Base-by-base conservation (phyloP, 2,888 invertebrate species). In the Mayetiola destructor region DNA sequence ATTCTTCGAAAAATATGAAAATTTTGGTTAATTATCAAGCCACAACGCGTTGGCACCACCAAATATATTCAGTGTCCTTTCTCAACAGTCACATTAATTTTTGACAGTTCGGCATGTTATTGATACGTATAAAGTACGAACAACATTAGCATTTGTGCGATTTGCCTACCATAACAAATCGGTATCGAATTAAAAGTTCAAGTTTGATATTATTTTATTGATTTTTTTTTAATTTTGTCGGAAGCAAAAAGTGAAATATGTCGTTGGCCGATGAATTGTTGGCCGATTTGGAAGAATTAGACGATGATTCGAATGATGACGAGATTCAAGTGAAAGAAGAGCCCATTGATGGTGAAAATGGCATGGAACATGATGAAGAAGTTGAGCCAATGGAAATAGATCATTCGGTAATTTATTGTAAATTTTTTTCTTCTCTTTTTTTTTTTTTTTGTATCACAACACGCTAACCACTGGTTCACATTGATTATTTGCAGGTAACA, bases 201-300 rank as follows among this genome's bases (percentile, higher is more conserved):
- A n/a, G n/a, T n/a, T 36, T 29, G 8, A 32, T 32, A 6, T 8
- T 8, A 12, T 9, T 32, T 32, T 8, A 32, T 9, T 8, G 32
- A 32, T 9, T 8, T 12, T 32, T 32, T 32, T 8, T 12, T 12
- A 32, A 32, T 32, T 32, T 32, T 32, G 8, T 32, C n/a, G n/a
- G 32, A 9, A 42, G 3, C 3, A 57, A 42, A 48, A 21, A 14
- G 18, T 39, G 6, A 54, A 72, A 66, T 64, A 99, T 99, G 99
- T 99, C 99, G 67, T 75, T 99, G 62, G 97, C 97, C 0, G 97
- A 99, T 68, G 97, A 99, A 75, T 75, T 99, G 61, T 75, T 99
- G 57, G 99, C 97, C 23, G 99, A 99, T 80, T 81, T 99, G 61
- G 97, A 99, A 73, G 93, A 91, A 67, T 89, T 86, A 66, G 88